These are phyloP conservation scores for Falco naumanni DNA, from an alignment of 2,797 vertebrate genomes.

Conservation along the genomic window DNA sequence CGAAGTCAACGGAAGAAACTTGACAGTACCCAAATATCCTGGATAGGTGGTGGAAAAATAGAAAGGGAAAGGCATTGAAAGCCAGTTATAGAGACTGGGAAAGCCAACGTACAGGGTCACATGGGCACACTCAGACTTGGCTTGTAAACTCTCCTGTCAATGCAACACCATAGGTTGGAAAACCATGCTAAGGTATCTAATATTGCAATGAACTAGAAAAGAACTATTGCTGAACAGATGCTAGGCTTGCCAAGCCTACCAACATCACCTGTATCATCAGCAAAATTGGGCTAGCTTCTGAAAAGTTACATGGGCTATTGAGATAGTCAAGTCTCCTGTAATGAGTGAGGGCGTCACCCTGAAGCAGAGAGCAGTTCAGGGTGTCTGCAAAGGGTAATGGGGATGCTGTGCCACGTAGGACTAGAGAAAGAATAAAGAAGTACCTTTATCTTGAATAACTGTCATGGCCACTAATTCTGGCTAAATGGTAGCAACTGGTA, in stretches of 20 bases:
- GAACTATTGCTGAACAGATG: not conserved
- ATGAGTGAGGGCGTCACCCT: not conserved
- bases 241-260: not conserved
- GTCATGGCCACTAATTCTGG: not conserved
- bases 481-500: not conserved
- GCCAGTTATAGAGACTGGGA: not conserved
- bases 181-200: not conserved
- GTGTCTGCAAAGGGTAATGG: not conserved
- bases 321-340: not conserved
- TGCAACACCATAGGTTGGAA: not conserved
- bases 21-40: not conserved
- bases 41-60: not conserved
- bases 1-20: not conserved
- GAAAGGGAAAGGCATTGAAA: not conserved
- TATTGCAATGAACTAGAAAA: not conserved
- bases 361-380: not conserved
- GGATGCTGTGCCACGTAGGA: not conserved
- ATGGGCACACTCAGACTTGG: not conserved
- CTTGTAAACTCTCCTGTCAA: not conserved
- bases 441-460: not conserved
- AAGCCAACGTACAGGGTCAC: not conserved
- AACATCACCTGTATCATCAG: not conserved
- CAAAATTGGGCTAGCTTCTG: not conserved
- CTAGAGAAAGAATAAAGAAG: not conserved
- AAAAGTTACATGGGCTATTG: accelerated